These are phyloP conservation scores for Rhinolophus ferrumequinum DNA, from an alignment of 2,113 vertebrate genomes.

Conservation along the genomic window DNA sequence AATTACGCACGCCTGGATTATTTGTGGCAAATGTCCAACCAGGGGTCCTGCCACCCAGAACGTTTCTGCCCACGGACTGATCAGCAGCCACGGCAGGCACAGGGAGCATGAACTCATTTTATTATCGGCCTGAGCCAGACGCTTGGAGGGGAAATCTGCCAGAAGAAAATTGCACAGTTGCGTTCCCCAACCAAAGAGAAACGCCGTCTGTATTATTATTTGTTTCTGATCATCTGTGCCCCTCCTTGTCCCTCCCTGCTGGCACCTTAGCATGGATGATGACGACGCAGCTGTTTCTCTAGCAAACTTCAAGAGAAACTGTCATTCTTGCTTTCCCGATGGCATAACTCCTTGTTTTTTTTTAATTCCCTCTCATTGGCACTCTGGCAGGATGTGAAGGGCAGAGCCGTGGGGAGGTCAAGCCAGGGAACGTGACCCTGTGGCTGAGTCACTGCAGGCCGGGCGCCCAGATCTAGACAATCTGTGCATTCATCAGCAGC, in stretches of 20 bases:
- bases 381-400: background rate
- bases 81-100: background rate
- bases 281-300: conserved; percentile 21
- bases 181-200: background rate
- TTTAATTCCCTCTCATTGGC: accelerated
- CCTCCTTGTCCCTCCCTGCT: background rate
- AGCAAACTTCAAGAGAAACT: background rate
- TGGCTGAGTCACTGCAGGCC: background rate
- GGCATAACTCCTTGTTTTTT: accelerated
- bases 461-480: background rate
- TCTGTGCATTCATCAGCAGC: background rate
- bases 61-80: background rate
- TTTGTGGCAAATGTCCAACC: conserved; percentile 24
- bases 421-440: accelerated
- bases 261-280: background rate
- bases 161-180: conserved; percentile 32
- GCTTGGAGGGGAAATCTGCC: conserved; percentile 48
- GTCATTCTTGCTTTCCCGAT: background rate
- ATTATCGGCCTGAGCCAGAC: conserved; percentile 51
- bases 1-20: background rate
- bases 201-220: background rate
- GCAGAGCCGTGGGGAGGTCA: background rate
- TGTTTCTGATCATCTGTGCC: background rate
- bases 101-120: conserved; percentile 36
- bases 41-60: background rate